Evolutionary conservation across 1,140 invertebrate genomes (phyloP).

Genomic region (Cepaea nemoralis): DNA sequence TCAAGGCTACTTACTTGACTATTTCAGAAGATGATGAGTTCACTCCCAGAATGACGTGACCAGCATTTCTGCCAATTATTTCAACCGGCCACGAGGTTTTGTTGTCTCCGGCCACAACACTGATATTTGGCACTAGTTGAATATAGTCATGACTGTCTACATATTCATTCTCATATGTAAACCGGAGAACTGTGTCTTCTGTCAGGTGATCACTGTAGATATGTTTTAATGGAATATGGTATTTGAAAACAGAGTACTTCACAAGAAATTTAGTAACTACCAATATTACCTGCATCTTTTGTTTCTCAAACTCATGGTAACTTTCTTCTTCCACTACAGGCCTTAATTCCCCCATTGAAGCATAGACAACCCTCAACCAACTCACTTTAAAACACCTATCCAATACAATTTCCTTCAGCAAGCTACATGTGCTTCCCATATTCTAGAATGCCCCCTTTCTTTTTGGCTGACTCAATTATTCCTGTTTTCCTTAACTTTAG

Average conservation of each 20-base stretch:
- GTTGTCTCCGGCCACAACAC: constrained; percentile 46
- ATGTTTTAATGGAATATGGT: not conserved
- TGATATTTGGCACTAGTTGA: constrained; percentile 49
- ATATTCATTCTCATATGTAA: constrained; percentile 62
- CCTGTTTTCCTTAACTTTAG: too few species aligned
- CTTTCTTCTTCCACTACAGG: too few species aligned
- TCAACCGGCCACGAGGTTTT: constrained; percentile 39
- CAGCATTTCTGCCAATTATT: constrained; percentile 53
- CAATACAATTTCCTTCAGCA: too few species aligned
- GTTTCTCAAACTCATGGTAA: too few species aligned
- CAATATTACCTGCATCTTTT: too few species aligned
- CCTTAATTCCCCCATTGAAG: too few species aligned
- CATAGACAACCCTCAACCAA: too few species aligned
- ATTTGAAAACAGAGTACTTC: not conserved
- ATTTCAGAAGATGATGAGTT: constrained; percentile 61
- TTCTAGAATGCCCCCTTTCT: too few species aligned
- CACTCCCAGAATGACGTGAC: constrained; percentile 63
- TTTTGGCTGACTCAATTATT: too few species aligned
- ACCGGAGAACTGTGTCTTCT: constrained; percentile 49
- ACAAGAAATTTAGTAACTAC: too few species aligned
- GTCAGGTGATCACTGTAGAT: constrained; percentile 47
- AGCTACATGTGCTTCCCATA: too few species aligned
- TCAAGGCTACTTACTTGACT: constrained; percentile 51
- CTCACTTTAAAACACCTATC: too few species aligned
- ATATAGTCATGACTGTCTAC: constrained; percentile 53